Percentiles rank a stretch among this genome's conserved stretches.
phyloP scores from a whole-genome alignment of 1,140 invertebrate species.

The Drosophila novamexicana region DNA sequence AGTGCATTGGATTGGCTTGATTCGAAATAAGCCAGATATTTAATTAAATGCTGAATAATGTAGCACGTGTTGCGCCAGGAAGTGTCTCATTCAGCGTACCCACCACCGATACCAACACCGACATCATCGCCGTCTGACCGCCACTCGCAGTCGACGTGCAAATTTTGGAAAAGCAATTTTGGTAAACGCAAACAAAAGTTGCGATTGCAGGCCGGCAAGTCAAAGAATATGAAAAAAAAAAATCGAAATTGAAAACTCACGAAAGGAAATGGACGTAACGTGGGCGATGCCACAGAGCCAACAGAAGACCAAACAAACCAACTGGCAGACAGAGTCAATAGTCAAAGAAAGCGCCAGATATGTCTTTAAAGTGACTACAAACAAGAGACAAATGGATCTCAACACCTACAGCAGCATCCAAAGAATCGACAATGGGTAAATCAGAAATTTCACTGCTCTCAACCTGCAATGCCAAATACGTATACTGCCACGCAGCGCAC shows the following conservation, averaged over 20 bases:
- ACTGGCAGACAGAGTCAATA: conserved; percentile 55
- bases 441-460: conserved; percentile 36
- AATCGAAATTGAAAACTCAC: conserved; percentile 55
- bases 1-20: conserved; percentile 36
- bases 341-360: conserved; percentile 4
- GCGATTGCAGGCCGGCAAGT: conserved; percentile 38
- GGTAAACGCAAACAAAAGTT: conserved; percentile 52
- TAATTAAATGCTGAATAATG: conserved; percentile 73
- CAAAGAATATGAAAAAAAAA: conserved; percentile 16
- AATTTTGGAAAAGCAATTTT: conserved; percentile 62
- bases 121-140: background rate
- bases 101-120: background rate
- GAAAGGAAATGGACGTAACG: conserved; percentile 62
- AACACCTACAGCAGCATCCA: conserved; percentile 46
- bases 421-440: conserved; percentile 20
- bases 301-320: conserved; percentile 52
- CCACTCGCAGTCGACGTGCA: conserved; percentile 20
- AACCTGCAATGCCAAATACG: conserved; percentile 26
- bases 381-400: conserved; percentile 30
- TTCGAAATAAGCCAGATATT: conserved; percentile 34
- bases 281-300: conserved; percentile 29
- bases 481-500: conserved; percentile 30
- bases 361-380: background rate
- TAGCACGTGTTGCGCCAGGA: conserved; percentile 60
- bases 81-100: conserved; percentile 36